Conservation (phyloP, 2,113 vertebrate species). For the Lates calcarifer region DNA sequence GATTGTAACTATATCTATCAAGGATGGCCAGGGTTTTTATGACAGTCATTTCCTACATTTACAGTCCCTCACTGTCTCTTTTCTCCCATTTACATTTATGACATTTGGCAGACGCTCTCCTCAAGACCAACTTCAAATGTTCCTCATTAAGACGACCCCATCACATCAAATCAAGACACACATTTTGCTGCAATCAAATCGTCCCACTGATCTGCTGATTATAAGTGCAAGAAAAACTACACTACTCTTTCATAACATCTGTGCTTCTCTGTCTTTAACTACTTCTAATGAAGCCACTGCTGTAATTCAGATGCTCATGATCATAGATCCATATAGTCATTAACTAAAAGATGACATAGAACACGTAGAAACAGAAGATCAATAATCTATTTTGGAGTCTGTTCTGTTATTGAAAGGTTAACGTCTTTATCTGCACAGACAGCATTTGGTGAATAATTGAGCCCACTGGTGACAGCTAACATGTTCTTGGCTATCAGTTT, state of each 20-base stretch:
- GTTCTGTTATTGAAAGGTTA: slow-evolving; percentile 28
- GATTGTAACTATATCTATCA: background rate
- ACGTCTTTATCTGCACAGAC: slow-evolving; percentile 30
- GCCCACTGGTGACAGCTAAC: background rate
- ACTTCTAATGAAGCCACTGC: background rate
- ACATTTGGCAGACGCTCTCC: slow-evolving; percentile 17
- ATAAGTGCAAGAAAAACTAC: background rate
- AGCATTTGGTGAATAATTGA: slow-evolving; percentile 10
- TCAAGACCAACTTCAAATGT: slow-evolving; percentile 19
- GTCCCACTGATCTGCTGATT: slow-evolving; percentile 2
- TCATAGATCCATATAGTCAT: background rate
- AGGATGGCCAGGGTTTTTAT: slow-evolving; percentile 12
- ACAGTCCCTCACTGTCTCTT: slow-evolving; percentile 11
- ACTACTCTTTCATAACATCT: background rate
- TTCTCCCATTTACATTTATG: slow-evolving; percentile 35
- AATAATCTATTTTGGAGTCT: background rate
- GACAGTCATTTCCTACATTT: slow-evolving; percentile 9
- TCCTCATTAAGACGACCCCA: slow-evolving; percentile 17
- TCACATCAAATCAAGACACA: slow-evolving; percentile 5
- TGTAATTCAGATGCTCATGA: background rate
- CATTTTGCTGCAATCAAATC: slow-evolving; percentile 5
- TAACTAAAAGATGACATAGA: slow-evolving; percentile 31
- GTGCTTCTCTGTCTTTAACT: slow-evolving; percentile 4
- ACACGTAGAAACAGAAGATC: background rate
- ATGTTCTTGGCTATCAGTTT: slow-evolving; percentile 20